phyloP scores from a whole-genome alignment of 1,140 invertebrate species.

The Dufourea novaeangliae region DNA sequence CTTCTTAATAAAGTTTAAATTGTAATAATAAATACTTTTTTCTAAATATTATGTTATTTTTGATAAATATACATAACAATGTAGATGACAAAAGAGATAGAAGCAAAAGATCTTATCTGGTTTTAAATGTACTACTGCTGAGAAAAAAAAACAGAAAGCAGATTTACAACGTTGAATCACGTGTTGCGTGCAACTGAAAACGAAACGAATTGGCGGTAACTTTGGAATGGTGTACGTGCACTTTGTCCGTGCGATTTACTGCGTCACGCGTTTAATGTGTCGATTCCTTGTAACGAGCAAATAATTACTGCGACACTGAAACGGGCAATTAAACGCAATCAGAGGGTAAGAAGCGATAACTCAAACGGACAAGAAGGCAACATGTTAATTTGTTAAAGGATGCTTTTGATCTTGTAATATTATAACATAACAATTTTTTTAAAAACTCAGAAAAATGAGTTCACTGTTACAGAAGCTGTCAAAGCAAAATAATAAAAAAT shows the following conservation, averaged over 20 bases:
- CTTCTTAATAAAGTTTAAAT: too few species aligned
- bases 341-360: background rate
- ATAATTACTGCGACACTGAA: constrained; percentile 26
- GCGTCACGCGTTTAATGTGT: constrained; percentile 3
- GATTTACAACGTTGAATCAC: background rate
- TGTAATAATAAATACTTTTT: background rate
- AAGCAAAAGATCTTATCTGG: background rate
- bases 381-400: background rate
- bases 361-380: background rate
- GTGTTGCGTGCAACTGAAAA: constrained; percentile 9
- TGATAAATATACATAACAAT: too few species aligned
- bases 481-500: background rate
- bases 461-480: background rate
- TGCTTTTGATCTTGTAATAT: background rate
- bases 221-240: constrained; percentile 5
- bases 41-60: background rate
- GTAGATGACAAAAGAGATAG: background rate
- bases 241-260: constrained; percentile 5
- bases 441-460: background rate
- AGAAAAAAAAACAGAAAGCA: background rate
- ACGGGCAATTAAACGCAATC: constrained; percentile 19
- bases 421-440: too few species aligned
- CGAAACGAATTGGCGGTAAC: constrained; percentile 26
- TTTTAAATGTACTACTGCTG: background rate
- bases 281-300: constrained; percentile 23